Percentiles rank a stretch among this genome's conserved stretches.
Conservation (phyloP, 2,888 invertebrate genomes). For the Furcula furcula region DNA sequence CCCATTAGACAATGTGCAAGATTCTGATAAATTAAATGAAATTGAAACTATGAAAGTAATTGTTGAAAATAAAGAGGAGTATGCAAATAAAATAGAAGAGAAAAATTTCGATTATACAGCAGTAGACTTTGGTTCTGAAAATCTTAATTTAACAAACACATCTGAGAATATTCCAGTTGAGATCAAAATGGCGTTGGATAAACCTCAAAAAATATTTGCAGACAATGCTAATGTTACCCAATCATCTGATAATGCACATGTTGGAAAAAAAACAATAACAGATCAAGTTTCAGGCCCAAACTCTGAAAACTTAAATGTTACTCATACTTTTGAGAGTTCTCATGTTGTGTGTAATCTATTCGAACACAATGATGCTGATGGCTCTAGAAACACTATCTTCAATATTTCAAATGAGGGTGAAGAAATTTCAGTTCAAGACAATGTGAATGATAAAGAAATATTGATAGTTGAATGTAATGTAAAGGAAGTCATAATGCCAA, state of each 20-base stretch:
- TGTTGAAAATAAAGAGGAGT: neutral
- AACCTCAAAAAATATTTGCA: neutral
- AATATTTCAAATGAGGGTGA: conserved; percentile 1
- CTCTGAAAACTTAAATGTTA: neutral
- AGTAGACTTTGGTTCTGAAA: conserved; percentile 3
- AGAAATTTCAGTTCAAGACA: neutral
- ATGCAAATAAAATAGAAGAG: neutral
- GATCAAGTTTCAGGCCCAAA: neutral
- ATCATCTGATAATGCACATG: neutral
- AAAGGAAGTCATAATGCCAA: neutral
- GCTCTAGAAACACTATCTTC: neutral
- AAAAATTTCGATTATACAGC: conserved; percentile 8
- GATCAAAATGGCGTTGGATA: neutral
- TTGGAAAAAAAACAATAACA: too few relatives aligned
- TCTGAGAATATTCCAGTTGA: neutral
- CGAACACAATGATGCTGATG: too few relatives aligned
- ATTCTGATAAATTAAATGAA: conserved; percentile 1
- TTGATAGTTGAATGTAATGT: neutral
- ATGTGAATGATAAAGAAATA: conserved; percentile 1
- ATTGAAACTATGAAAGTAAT: neutral
- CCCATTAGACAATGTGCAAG: neutral
- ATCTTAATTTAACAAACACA: conserved; percentile 3
- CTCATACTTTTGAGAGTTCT: neutral
- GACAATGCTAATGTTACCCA: neutral
- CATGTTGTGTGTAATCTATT: neutral